Percentiles rank a stretch among this genome's conserved stretches.
Evolutionary conservation across 1,140 invertebrate species (phyloP).

Genomic region (Gerris buenoi): DNA sequence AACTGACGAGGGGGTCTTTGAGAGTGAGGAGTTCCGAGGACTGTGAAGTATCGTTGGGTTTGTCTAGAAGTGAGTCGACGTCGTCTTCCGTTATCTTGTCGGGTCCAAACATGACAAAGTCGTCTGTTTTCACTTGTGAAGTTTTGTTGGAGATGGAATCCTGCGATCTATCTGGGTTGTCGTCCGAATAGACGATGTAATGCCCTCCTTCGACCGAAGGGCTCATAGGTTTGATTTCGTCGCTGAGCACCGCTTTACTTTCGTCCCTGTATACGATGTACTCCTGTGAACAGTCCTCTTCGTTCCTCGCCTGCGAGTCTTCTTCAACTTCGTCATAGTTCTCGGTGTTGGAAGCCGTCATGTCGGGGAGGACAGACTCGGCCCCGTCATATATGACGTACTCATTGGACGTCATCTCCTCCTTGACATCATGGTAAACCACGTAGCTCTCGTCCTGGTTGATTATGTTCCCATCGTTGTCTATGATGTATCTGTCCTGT

Average conservation of each 20-base stretch:
- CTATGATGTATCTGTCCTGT: slow-evolving; percentile 16
- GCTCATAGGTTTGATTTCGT: slow-evolving; percentile 8
- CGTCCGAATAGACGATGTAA: slow-evolving; percentile 9
- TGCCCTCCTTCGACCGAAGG: neutral
- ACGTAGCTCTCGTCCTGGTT: slow-evolving; percentile 17
- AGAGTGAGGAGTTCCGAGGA: neutral
- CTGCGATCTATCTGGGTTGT: neutral
- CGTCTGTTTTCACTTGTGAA: neutral
- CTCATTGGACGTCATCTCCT: slow-evolving; percentile 9
- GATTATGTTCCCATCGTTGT: slow-evolving; percentile 18
- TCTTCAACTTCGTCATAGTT: slow-evolving; percentile 5
- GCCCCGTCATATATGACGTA: slow-evolving; percentile 15
- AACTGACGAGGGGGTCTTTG: neutral
- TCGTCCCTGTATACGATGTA: slow-evolving; percentile 10
- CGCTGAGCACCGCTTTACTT: slow-evolving; percentile 4
- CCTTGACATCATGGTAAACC: slow-evolving; percentile 10
- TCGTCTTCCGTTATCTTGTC: slow-evolving; percentile 6
- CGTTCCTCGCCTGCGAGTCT: neutral
- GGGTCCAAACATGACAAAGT: neutral
- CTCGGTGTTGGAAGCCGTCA: neutral
- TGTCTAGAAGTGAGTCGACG: neutral
- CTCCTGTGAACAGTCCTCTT: slow-evolving; percentile 8
- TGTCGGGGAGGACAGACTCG: slow-evolving; percentile 8
- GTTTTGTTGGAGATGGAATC: slow-evolving; percentile 1
- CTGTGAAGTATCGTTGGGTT: neutral